Evolutionary conservation across 2,888 invertebrate species (phyloP).

Genomic region (Rotaria magnacalcarata): DNA sequence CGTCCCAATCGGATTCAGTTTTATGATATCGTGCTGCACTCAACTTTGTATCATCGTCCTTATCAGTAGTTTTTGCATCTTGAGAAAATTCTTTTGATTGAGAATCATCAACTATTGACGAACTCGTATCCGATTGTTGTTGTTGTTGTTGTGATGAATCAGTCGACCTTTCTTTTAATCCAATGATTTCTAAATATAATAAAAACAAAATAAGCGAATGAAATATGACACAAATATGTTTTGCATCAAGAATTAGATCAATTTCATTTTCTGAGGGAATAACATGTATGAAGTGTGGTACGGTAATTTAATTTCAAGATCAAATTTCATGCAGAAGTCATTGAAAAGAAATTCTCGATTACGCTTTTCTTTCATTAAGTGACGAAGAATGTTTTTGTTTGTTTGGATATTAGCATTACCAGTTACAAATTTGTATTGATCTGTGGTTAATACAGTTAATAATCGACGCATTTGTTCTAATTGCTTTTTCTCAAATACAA

Average conservation of each 20-base stretch:
- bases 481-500: constrained; percentile 17
- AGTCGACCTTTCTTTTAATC: not conserved
- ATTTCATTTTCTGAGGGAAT: not conserved
- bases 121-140: not conserved
- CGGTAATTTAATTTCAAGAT: too few relatives aligned
- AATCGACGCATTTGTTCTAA: not conserved
- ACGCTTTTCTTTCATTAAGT: too few relatives aligned
- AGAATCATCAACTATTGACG: not conserved
- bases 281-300: too few relatives aligned
- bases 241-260: not conserved
- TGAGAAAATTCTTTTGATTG: not conserved
- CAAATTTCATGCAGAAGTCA: not conserved
- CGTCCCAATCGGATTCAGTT: constrained; percentile 6
- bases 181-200: not conserved
- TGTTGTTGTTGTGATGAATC: not conserved
- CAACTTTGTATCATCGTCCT: not conserved
- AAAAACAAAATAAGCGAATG: not conserved
- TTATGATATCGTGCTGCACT: not conserved
- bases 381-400: too few relatives aligned
- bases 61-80: not conserved
- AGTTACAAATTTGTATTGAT: not conserved
- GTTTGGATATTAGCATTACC: not conserved
- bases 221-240: too few relatives aligned
- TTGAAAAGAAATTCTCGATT: too few relatives aligned
- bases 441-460: not conserved